Conservation (phyloP, 2,888 invertebrate genomes). For the Anarsia innoxiella region DNA sequence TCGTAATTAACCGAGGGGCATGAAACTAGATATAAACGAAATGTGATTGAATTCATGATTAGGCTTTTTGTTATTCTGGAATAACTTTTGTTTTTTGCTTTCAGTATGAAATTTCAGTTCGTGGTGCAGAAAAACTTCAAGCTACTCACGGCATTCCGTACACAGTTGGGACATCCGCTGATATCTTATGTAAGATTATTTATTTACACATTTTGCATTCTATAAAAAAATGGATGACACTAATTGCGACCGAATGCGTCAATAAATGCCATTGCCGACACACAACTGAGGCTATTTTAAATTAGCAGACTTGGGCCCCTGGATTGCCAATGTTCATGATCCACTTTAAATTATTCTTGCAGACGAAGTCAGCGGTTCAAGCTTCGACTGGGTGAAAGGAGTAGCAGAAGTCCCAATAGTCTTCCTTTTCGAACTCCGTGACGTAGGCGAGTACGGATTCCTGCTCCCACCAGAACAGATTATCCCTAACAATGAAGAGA, state of each 20-base stretch:
- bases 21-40: no score
- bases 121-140: constrained; percentile 42
- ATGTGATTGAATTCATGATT: no score
- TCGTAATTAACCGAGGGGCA: no score
- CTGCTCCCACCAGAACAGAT: constrained; percentile 68
- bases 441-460: constrained; percentile 70
- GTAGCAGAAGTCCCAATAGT: constrained; percentile 65
- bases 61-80: no score
- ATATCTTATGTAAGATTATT: constrained; percentile 59
- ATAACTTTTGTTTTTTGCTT: no score
- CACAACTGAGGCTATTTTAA: no score
- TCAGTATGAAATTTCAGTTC: constrained; percentile 47
- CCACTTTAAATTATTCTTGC: constrained; percentile 17
- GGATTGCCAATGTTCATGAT: background rate
- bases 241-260: no score
- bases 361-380: constrained; percentile 58
- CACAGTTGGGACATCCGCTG: constrained; percentile 46
- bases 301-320: no score
- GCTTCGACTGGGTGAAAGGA: constrained; percentile 75
- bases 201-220: no score
- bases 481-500: constrained; percentile 56
- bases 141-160: constrained; percentile 40
- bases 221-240: no score
- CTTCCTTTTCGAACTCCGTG: constrained; percentile 74
- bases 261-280: no score